Conservation (phyloP, 2,113 vertebrate species). For the Cariama cristata region DNA sequence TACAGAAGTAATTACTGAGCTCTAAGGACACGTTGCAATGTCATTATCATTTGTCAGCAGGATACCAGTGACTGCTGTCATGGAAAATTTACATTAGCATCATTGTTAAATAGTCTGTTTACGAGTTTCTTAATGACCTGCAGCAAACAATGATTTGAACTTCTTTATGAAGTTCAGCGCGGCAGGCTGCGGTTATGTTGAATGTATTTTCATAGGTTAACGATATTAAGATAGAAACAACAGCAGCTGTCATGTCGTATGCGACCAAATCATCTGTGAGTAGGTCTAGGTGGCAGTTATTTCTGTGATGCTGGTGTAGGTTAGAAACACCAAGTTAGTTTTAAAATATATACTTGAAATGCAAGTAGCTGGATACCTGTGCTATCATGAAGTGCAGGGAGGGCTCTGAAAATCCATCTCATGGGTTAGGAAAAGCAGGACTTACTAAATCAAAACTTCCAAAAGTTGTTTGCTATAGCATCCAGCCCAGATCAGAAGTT, state of each 20-base stretch:
- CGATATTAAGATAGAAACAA: slow-evolving; percentile 15
- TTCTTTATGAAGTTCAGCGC: slow-evolving; percentile 13
- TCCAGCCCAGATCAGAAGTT: background rate
- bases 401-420: background rate
- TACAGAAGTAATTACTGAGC: slow-evolving; percentile 58
- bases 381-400: background rate
- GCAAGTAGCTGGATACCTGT: background rate
- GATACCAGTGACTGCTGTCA: slow-evolving; percentile 61
- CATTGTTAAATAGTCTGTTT: slow-evolving; percentile 65
- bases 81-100: slow-evolving; percentile 70
- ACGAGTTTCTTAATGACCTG: slow-evolving; percentile 69
- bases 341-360: background rate
- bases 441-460: background rate
- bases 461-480: background rate
- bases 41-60: slow-evolving; percentile 65
- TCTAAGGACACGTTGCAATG: slow-evolving; percentile 40
- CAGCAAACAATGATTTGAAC: slow-evolving; percentile 66
- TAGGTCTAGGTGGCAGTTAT: background rate
- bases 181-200: background rate
- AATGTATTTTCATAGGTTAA: slow-evolving; percentile 47
- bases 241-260: background rate
- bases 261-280: background rate
- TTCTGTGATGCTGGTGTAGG: background rate
- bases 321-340: background rate
- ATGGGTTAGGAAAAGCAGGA: background rate